These are phyloP conservation scores for Epinephelus cyanopodus DNA, from an alignment of 2,113 vertebrate species.

Conservation along the genomic window DNA sequence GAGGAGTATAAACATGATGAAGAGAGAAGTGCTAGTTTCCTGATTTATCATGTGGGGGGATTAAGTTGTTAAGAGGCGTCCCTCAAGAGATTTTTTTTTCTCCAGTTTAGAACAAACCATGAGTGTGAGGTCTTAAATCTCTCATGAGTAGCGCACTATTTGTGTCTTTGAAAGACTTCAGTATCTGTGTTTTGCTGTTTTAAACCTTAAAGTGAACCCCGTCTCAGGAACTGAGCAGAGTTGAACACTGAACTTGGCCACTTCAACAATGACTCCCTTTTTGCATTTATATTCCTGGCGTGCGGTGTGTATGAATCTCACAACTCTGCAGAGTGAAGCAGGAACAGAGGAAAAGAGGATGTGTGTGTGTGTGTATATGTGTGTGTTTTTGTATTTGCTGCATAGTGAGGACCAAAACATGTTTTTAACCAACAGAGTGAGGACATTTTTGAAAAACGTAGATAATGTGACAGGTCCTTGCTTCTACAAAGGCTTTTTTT, in stretches of 20 bases:
- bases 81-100: conserved; percentile 1
- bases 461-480: too few relatives aligned
- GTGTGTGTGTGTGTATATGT: conserved; percentile 23
- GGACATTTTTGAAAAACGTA: too few relatives aligned
- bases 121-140: conserved; percentile 22
- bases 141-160: conserved; percentile 14
- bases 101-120: conserved; percentile 16
- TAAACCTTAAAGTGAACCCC: conserved; percentile 54
- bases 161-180: conserved; percentile 49
- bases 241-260: conserved; percentile 53
- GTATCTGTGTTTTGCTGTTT: conserved; percentile 54
- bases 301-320: conserved; percentile 42
- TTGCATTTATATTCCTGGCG: conserved; percentile 67
- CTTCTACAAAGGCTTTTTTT: too few relatives aligned
- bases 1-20: conserved; percentile 23
- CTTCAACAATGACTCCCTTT: conserved; percentile 75
- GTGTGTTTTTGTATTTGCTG: background rate
- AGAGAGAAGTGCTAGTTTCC: conserved; percentile 7
- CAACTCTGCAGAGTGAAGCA: conserved; percentile 41
- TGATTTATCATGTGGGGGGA: background rate
- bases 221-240: conserved; percentile 38
- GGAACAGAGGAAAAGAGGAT: conserved; percentile 43
- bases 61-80: background rate
- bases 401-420: too few relatives aligned
- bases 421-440: too few relatives aligned